Conservation (phyloP, 2,113 vertebrate species). For the Chionodraco myersi region DNA sequence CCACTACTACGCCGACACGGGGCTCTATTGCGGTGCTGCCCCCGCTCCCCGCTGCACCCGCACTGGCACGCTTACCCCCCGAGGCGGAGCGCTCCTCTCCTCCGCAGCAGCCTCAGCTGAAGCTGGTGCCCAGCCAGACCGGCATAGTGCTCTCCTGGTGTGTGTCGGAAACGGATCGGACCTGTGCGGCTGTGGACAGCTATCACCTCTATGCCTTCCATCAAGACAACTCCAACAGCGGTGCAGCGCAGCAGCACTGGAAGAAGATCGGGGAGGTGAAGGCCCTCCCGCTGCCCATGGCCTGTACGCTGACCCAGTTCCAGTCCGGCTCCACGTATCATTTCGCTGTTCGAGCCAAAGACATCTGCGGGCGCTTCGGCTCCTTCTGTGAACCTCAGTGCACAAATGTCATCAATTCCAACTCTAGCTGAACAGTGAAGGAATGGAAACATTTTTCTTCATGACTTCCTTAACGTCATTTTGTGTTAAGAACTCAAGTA, state of each 20-base stretch:
- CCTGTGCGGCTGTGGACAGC: conserved; percentile 93
- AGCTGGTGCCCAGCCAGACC: conserved; percentile 94
- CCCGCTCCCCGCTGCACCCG: conserved; percentile 81
- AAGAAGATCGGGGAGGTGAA: conserved; percentile 99
- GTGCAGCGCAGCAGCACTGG: conserved; percentile 87
- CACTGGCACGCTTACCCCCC: conserved; percentile 78
- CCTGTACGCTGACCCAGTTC: conserved; percentile 98
- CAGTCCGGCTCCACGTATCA: conserved; percentile 98
- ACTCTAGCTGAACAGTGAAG: conserved; percentile 72
- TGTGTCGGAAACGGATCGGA: conserved; percentile 92
- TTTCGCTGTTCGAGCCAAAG: conserved; percentile 96
- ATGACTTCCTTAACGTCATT: conserved; percentile 35
- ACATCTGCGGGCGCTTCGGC: conserved; percentile 96
- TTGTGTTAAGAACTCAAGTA: conserved; percentile 47
- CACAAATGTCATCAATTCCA: conserved; percentile 93
- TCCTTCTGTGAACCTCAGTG: conserved; percentile 98
- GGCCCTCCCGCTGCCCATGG: conserved; percentile 96
- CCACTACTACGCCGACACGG: conserved; percentile 53
- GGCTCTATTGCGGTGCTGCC: conserved; percentile 62
- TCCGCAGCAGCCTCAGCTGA: conserved; percentile 91
- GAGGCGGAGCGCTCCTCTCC: conserved; percentile 87
- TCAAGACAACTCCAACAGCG: conserved; percentile 84
- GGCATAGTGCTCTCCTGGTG: conserved; percentile 98
- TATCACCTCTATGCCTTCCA: conserved; percentile 97
- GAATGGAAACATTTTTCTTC: conserved; percentile 37